A percentile compares a stretch with the other conserved stretches of the same genome.
These are phyloP conservation scores for Teleopsis dalmanni DNA, from an alignment of 1,140 invertebrate genomes.

Conservation along the genomic window DNA sequence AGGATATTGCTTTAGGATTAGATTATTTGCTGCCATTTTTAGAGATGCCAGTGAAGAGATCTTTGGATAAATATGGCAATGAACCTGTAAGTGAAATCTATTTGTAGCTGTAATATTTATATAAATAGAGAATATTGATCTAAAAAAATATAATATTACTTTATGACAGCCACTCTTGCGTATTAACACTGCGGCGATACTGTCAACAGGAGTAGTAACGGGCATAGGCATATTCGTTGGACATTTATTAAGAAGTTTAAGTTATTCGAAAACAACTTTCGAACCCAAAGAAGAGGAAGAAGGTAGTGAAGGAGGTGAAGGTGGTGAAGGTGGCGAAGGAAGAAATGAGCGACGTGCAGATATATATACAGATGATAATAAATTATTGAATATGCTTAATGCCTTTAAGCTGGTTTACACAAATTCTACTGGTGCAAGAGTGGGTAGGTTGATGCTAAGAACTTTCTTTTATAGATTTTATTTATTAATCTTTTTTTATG, in stretches of 20 bases:
- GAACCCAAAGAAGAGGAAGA: background rate
- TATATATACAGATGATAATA: background rate
- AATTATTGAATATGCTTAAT: conserved; percentile 17
- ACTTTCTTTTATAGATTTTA: background rate
- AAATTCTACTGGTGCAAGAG: conserved; percentile 25
- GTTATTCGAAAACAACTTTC: conserved; percentile 3
- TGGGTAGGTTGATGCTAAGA: conserved; percentile 25
- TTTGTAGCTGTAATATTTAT: background rate
- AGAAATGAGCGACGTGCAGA: background rate
- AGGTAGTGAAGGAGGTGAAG: conserved; percentile 1
- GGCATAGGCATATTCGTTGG: conserved; percentile 21
- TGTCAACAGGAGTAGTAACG: conserved; percentile 25
- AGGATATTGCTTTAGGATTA: conserved; percentile 26
- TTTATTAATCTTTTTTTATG: background rate
- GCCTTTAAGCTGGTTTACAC: conserved; percentile 32
- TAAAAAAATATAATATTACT: background rate
- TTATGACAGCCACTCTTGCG: conserved; percentile 16
- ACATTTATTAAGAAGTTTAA: conserved; percentile 25
- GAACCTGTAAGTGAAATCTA: conserved; percentile 1
- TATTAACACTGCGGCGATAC: conserved; percentile 27
- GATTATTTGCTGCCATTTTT: conserved; percentile 34
- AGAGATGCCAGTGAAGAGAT: conserved; percentile 28
- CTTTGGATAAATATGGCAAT: conserved; percentile 5
- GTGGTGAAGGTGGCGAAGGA: background rate
- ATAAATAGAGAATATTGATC: background rate